Evolutionary conservation across 1,140 invertebrate species (phyloP).

Genomic region (Pteromalus puparum): DNA sequence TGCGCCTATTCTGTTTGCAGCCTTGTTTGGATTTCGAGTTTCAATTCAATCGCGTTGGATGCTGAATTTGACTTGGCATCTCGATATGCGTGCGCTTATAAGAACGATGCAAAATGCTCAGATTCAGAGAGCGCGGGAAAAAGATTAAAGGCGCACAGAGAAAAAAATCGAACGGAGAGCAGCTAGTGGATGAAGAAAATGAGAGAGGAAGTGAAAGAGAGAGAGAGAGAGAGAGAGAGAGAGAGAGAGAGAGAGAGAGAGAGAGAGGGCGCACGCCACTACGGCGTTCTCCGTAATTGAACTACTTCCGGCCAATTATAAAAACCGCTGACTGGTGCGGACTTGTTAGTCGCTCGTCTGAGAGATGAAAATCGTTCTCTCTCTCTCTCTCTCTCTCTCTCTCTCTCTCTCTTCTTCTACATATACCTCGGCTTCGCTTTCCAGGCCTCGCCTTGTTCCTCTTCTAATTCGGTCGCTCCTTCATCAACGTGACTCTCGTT

Average conservation of each 20-base stretch:
- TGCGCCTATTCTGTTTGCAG: no score
- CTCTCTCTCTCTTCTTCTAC: neutral
- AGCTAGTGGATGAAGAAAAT: neutral
- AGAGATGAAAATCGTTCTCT: constrained; percentile 50
- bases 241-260: constrained; percentile 42
- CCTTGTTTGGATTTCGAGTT: no score
- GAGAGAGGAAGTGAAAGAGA: constrained; percentile 24
- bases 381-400: neutral
- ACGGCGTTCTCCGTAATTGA: constrained; percentile 58
- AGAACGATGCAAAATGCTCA: neutral
- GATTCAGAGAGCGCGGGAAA: no score
- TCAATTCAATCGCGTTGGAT: no score
- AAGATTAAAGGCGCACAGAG: neutral
- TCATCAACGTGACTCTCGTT: constrained; percentile 34
- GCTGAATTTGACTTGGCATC: no score
- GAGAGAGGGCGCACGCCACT: neutral
- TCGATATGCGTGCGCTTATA: no score
- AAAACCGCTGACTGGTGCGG: constrained; percentile 63
- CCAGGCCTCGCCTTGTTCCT: constrained; percentile 59
- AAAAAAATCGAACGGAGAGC: neutral
- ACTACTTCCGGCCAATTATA: constrained; percentile 67
- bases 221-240: constrained; percentile 28
- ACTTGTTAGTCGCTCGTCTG: constrained; percentile 56
- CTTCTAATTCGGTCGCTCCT: constrained; percentile 63
- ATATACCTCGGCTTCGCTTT: neutral